Percentiles rank a stretch among this genome's conserved stretches.
phyloP scores from a whole-genome alignment of 1,140 invertebrate genomes.

The Heliconius nattereri region DNA sequence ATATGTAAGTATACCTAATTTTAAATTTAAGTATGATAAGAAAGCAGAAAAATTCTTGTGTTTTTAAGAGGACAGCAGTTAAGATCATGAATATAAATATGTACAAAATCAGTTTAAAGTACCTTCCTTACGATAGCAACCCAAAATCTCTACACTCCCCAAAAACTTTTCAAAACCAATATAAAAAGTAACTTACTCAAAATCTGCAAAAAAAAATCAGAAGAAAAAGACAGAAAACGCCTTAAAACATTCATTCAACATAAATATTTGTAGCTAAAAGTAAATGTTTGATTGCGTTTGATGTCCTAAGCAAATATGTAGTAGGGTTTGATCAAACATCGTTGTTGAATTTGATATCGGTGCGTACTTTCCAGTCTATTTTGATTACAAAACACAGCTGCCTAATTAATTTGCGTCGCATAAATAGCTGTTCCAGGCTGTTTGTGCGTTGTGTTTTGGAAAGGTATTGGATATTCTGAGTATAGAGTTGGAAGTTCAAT shows the following conservation, averaged over 20 bases:
- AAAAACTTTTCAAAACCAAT: neutral
- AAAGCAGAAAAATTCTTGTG: too few relatives aligned
- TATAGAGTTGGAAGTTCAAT: too few relatives aligned
- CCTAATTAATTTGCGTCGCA: slow-evolving; percentile 7
- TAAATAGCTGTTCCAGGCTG: neutral
- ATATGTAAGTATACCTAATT: too few relatives aligned
- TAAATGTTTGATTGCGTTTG: slow-evolving; percentile 18
- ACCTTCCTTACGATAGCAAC: too few relatives aligned
- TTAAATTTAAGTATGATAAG: too few relatives aligned
- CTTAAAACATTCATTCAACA: slow-evolving; percentile 12
- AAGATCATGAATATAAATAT: too few relatives aligned
- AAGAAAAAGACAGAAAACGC: neutral
- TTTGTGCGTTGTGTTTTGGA: neutral
- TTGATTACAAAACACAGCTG: slow-evolving; percentile 5
- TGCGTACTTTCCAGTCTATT: slow-evolving; percentile 11
- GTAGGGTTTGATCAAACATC: slow-evolving; percentile 8
- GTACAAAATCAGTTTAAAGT: too few relatives aligned
- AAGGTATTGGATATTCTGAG: neutral
- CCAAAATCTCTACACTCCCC: too few relatives aligned
- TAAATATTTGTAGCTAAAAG: slow-evolving; percentile 5
- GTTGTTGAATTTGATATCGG: slow-evolving; percentile 19
- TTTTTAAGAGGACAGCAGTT: too few relatives aligned
- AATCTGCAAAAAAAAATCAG: neutral
- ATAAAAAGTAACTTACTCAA: neutral
- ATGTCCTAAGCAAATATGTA: slow-evolving; percentile 21